Base-by-base conservation (phyloP, 1,140 invertebrate genomes). In the Pogonomyrmex californicus region DNA sequence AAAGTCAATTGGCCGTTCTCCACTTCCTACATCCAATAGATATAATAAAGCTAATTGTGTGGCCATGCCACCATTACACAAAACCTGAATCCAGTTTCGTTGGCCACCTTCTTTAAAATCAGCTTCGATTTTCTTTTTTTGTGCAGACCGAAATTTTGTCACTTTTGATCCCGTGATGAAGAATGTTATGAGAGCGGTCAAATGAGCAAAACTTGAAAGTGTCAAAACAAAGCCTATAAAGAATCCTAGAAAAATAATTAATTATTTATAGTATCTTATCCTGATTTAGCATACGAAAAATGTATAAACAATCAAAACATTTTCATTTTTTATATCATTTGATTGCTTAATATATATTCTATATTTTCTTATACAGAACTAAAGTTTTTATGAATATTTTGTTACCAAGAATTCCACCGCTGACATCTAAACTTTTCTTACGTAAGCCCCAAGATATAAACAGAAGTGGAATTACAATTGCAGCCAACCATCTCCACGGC, bases 21-120 rank as follows among this genome's bases (percentile, higher is more conserved):
- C 97, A 91, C 97, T 97, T 36, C 98, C 98, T 86, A 97, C 96
- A 95, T 99, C 98, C 68, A 99, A 94, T 81, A 99, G 94, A 92
- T 98, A 99, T 2, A 99, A 94, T 54, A 98, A 88, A 0, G 97
- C 97, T 56, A 99, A 94, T 90, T 98, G 96, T 5, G 97, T 96
- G 17, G 98, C 98, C 96, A 98, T 97, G 10, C 98, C 98, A 9
- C 97, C 97, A 96, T 99, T 99, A 93, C 98, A 98, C 0, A 99
- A 92, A 4, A 99, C 98, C 94, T 99, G 98, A 7, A 98, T 95
- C 98, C 98, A 99, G 94, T 98, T 98, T 88, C 98, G 96, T 93
- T 98, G 97, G 0, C 98, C 98, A 90, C 97, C 98, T 96, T 98
- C 97, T 95, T 98, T 98, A 90, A 97, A 98, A 90, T 98, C 97